Percentiles rank a stretch among this genome's conserved stretches.
Conservation (phyloP, 92 coral and sea anemone genomes). For the Paragorgia papillata region DNA sequence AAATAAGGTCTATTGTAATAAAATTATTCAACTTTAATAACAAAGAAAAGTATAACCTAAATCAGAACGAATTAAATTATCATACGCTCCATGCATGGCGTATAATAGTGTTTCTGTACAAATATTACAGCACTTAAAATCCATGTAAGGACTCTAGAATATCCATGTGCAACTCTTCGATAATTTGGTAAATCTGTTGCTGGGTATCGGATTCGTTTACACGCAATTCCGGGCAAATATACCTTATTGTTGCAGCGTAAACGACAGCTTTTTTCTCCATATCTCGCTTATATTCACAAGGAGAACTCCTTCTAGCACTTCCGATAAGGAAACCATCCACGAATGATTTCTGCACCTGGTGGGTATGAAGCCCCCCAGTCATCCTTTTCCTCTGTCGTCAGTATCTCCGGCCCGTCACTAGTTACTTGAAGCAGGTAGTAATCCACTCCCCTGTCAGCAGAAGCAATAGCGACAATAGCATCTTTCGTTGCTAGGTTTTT, state of each 20-base stretch:
- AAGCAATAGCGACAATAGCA: conserved; percentile 43
- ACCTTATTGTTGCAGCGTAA: conserved; percentile 14
- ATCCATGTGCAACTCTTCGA: conserved; percentile 14
- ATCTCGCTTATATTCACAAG: neutral
- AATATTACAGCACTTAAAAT: conserved; percentile 11
- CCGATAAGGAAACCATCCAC: conserved; percentile 15
- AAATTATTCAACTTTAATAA: too few relatives aligned
- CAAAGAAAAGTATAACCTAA: too few relatives aligned
- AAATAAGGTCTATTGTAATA: too few relatives aligned
- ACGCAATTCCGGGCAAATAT: conserved; percentile 14
- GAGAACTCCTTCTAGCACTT: too few relatives aligned
- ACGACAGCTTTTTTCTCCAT: conserved; percentile 8
- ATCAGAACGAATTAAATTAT: too few relatives aligned
- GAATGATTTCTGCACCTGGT: conserved; percentile 19
- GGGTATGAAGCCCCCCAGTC: conserved; percentile 29
- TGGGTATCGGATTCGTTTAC: neutral
- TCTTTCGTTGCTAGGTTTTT: conserved; percentile 12
- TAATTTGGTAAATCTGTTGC: neutral
- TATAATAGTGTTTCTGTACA: too few relatives aligned
- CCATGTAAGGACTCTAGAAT: conserved; percentile 26
- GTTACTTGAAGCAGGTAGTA: conserved; percentile 46
- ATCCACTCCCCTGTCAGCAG: conserved; percentile 48
- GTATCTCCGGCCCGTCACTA: conserved; percentile 17
- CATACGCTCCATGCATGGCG: too few relatives aligned
- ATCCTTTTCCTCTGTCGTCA: neutral